phyloP scores from a whole-genome alignment of 2,888 invertebrate species.

The Trichogramma evanescens region DNA sequence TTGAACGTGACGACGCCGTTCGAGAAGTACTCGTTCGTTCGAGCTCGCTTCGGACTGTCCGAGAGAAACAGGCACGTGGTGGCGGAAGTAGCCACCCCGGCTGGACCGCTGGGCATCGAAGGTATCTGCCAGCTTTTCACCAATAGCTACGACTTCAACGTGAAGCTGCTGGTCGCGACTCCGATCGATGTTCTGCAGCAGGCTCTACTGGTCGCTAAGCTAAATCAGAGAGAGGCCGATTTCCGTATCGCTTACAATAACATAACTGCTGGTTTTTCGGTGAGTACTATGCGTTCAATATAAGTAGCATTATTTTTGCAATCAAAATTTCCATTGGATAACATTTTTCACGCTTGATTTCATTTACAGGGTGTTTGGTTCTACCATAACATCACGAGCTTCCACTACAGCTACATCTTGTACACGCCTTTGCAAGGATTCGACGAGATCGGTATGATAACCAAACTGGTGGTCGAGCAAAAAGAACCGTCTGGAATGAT shows the following conservation, averaged over 20 bases:
- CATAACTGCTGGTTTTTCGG: slow-evolving; percentile 65
- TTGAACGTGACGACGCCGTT: slow-evolving; percentile 71
- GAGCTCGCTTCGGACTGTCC: slow-evolving; percentile 65
- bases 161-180: slow-evolving; percentile 66
- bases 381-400: slow-evolving; percentile 61
- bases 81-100: slow-evolving; percentile 64
- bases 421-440: slow-evolving; percentile 73
- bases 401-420: slow-evolving; percentile 70
- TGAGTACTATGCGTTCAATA: neutral
- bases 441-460: slow-evolving; percentile 68
- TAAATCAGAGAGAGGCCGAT: slow-evolving; percentile 63
- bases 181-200: slow-evolving; percentile 66
- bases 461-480: slow-evolving; percentile 60
- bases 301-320: no score
- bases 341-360: neutral
- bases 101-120: slow-evolving; percentile 65
- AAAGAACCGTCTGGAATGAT: slow-evolving; percentile 35
- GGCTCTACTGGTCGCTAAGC: slow-evolving; percentile 61
- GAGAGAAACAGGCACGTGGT: slow-evolving; percentile 65
- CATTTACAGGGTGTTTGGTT: slow-evolving; percentile 70
- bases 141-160: slow-evolving; percentile 60
- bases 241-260: slow-evolving; percentile 70
- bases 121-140: slow-evolving; percentile 57
- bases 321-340: neutral
- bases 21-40: slow-evolving; percentile 59